Evolutionary conservation across 2,888 invertebrate species (phyloP).

Genomic region (Limnephilus rhombicus): DNA sequence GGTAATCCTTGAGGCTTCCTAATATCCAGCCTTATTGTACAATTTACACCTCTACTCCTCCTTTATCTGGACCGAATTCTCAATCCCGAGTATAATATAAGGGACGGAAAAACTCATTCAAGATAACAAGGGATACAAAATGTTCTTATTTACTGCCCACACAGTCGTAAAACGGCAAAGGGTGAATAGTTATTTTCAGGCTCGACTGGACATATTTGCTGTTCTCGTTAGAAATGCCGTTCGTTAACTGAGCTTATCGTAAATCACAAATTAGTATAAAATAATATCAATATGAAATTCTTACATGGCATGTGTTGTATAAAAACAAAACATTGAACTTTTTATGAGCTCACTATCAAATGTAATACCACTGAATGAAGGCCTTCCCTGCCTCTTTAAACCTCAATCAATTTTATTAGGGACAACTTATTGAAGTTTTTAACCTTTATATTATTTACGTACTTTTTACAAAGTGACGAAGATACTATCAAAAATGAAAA

Average conservation of each 20-base stretch:
- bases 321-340: too few species aligned
- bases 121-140: slow-evolving; percentile 38
- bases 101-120: slow-evolving; percentile 34
- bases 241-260: not conserved
- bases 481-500: too few species aligned
- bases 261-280: too few species aligned
- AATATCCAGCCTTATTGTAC: slow-evolving; percentile 39
- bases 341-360: too few species aligned
- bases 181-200: not conserved
- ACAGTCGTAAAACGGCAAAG: not conserved
- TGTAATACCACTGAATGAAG: not conserved
- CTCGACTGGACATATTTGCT: not conserved
- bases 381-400: not conserved
- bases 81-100: slow-evolving; percentile 13
- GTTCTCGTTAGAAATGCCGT: not conserved
- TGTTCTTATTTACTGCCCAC: slow-evolving; percentile 3
- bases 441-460: too few species aligned
- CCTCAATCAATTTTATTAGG: too few species aligned
- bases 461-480: too few species aligned
- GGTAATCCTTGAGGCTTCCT: slow-evolving; percentile 2
- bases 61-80: slow-evolving; percentile 38
- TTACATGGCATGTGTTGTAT: too few species aligned
- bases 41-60: slow-evolving; percentile 29
- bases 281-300: too few species aligned
- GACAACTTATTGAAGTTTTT: too few species aligned